Base-by-base conservation (phyloP, 2,888 invertebrate genomes). In the Beris morrisii region DNA sequence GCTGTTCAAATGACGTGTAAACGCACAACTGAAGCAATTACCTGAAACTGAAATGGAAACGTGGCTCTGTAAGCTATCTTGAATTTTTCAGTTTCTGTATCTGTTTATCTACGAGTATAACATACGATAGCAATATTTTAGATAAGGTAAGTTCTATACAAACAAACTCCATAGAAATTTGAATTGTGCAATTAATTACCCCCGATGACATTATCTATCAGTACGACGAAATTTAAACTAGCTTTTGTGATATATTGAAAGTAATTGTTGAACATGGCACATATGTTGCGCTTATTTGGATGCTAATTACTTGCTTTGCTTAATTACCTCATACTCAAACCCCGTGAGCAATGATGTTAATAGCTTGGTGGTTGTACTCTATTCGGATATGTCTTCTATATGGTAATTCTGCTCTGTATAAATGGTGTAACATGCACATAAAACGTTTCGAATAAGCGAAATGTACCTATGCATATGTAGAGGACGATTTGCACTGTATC, bases 281-380 rank as follows among this genome's bases (percentile, higher is more conserved):
- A 61, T 50, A 61, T 61, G 61, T 52, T 61, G 32, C 61, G 50
- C 38, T 61, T 52, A 15, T 61, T 43, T 61, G 61, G 61, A 52
- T 61, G 61, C 61, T 64, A 64, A 64, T 54, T 64, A 64, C 52
- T 64, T 45, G 64, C 64, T 64, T 54, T 64, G 64, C 64, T 64
- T 64, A 64, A 64, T 64, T 64, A 64, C 64, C 64, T n/a, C 64
- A 54, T 45, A 54, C 54, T 45, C 64, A 54, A 54, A 54, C 64
- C 54, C 54, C 7, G 64, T 45, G 46, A 54, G 54, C 54, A 53
- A 44, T 32, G 54, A 64, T 54, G 44, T 54, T 64, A 64, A 64
- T 53, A 54, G 54, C 64, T 45, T 31, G 43, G 31, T 38, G 59
- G 38, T 22, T 61, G 50, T 38, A n/a, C 6, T 48, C 32, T 59